A percentile compares a stretch with the other conserved stretches of the same genome.
Conservation (phyloP, 2,797 vertebrate species). For the Acipenser transmontanus region DNA sequence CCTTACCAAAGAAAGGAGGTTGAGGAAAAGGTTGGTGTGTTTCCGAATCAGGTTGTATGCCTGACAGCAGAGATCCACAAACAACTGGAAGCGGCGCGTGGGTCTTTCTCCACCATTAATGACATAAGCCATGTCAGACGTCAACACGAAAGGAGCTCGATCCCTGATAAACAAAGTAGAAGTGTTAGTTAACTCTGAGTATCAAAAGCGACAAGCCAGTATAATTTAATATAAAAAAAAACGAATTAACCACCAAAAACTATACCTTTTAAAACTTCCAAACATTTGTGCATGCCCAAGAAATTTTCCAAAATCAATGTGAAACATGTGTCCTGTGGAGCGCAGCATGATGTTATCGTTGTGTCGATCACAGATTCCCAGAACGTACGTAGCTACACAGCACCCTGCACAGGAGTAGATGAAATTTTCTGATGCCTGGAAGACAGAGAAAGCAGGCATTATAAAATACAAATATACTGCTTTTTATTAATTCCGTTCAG, state of each 20-base stretch:
- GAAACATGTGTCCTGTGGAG: slow-evolving; percentile 95
- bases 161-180: slow-evolving; percentile 61
- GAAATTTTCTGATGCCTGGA: slow-evolving; percentile 93
- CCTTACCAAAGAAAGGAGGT: slow-evolving; percentile 88
- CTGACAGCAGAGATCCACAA: slow-evolving; percentile 92
- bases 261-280: slow-evolving; percentile 92
- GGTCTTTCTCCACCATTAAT: slow-evolving; percentile 96
- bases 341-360: slow-evolving; percentile 98
- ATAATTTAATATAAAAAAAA: no score
- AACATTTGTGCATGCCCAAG: slow-evolving; percentile 97
- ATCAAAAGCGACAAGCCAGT: no score
- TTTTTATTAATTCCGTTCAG: no score
- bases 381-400: slow-evolving; percentile 91
- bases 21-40: slow-evolving; percentile 87
- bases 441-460: slow-evolving; percentile 16
- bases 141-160: slow-evolving; percentile 92
- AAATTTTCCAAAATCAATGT: slow-evolving; percentile 97
- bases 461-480: no score
- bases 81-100: slow-evolving; percentile 94
- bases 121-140: slow-evolving; percentile 97
- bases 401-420: slow-evolving; percentile 97
- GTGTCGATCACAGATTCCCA: slow-evolving; percentile 95
- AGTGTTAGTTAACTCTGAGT: no score
- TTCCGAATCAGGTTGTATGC: slow-evolving; percentile 96
- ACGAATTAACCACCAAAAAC: no score